Conservation (phyloP, 2,113 vertebrate species). For the Dipodomys stephensi region DNA sequence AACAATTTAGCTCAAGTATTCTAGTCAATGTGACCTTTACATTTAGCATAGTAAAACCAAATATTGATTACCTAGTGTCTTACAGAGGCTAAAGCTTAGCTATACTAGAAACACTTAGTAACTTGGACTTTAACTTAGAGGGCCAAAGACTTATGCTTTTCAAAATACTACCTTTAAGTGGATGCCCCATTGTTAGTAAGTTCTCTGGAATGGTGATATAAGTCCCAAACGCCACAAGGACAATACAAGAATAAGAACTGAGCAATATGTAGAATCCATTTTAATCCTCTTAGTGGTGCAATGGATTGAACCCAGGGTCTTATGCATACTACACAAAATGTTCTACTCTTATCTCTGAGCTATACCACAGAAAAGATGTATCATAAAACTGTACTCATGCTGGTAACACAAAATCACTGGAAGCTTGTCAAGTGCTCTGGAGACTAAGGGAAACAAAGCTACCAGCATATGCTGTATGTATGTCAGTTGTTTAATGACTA, state of each 20-base stretch:
- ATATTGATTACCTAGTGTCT: constrained; percentile 14
- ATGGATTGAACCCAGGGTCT: background rate
- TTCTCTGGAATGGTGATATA: constrained; percentile 31
- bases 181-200: background rate
- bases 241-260: background rate
- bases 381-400: background rate
- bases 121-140: background rate
- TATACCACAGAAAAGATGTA: background rate
- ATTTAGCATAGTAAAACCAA: constrained; percentile 18
- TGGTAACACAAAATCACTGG: background rate
- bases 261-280: background rate
- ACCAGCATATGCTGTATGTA: background rate
- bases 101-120: constrained; percentile 24
- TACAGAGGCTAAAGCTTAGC: background rate
- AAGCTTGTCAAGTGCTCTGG: background rate
- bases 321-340: background rate
- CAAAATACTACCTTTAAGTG: constrained; percentile 39
- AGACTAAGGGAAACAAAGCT: background rate
- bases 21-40: background rate
- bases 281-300: background rate
- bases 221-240: background rate
- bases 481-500: background rate
- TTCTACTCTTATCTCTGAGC: background rate
- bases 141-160: background rate
- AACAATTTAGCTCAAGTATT: constrained; percentile 33